Percentiles rank a stretch among this genome's conserved stretches.
phyloP scores from a whole-genome alignment of 1,140 invertebrate species.

The Drosophila insularis region DNA sequence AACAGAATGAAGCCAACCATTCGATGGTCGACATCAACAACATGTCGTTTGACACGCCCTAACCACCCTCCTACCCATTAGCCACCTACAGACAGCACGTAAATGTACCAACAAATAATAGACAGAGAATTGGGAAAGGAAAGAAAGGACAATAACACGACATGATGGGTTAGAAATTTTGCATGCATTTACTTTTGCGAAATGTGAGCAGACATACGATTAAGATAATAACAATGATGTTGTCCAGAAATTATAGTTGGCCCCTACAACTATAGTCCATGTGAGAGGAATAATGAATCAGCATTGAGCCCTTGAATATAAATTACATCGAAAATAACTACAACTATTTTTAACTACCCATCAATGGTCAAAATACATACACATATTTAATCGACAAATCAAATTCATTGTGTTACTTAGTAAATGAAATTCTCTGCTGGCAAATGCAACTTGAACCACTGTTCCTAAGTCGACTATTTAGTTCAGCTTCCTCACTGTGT shows the following conservation, averaged over 20 bases:
- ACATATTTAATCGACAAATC: too few relatives aligned
- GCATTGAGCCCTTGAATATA: too few relatives aligned
- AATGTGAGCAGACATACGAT: constrained; percentile 5
- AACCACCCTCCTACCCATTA: not conserved
- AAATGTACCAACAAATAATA: not conserved
- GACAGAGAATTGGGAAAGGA: not conserved
- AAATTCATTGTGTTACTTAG: too few relatives aligned
- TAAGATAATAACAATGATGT: constrained; percentile 5
- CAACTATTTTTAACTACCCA: too few relatives aligned
- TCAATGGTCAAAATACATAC: too few relatives aligned
- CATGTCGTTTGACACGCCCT: not conserved
- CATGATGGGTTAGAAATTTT: constrained; percentile 8
- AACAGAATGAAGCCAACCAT: not conserved
- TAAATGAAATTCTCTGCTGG: too few relatives aligned
- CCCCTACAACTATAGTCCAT: not conserved
- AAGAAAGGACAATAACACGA: constrained; percentile 1
- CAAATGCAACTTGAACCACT: too few relatives aligned
- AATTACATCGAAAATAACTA: too few relatives aligned
- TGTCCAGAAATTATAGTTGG: not conserved
- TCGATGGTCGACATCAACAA: not conserved
- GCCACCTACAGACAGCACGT: not conserved
- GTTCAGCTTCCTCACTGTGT: not conserved
- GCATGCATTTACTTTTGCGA: constrained; percentile 6
- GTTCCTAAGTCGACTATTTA: not conserved
- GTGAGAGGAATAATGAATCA: not conserved